Conservation (phyloP, 2,888 invertebrate genomes). For the Mesorhabditis spiculigera region DNA sequence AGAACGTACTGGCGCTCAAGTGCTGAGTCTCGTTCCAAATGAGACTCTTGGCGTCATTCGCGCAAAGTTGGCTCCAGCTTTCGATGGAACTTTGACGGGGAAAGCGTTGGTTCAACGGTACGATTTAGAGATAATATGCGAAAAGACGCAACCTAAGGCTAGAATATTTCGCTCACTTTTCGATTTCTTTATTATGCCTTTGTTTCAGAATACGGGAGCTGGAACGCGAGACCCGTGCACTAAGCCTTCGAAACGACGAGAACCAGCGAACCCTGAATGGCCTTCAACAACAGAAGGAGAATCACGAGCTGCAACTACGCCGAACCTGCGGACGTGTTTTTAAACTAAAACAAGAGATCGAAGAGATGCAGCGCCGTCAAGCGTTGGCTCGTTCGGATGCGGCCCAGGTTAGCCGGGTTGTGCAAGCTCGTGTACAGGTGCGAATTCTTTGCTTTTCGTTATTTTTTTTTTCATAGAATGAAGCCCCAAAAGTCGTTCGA, state of each 20-base stretch:
- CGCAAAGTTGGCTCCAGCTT: too few species aligned
- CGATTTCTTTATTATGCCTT: background rate
- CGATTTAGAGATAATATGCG: too few species aligned
- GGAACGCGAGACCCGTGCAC: constrained; percentile 4
- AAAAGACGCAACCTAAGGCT: too few species aligned
- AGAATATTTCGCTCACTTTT: too few species aligned
- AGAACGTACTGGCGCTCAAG: too few species aligned
- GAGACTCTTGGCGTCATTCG: too few species aligned
- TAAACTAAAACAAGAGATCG: background rate
- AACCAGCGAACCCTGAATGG: background rate
- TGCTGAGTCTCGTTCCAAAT: too few species aligned
- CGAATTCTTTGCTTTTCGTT: background rate
- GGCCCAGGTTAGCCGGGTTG: constrained; percentile 6
- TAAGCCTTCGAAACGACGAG: background rate
- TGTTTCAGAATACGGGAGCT: constrained; percentile 11
- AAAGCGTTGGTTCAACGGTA: too few species aligned
- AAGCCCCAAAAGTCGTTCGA: background rate
- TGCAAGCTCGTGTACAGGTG: background rate
- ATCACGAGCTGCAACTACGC: background rate
- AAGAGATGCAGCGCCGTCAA: background rate
- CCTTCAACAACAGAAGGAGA: background rate
- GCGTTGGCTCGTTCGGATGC: background rate
- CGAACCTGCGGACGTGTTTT: constrained; percentile 1
- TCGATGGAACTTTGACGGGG: too few species aligned
- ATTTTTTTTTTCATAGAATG: background rate